Evolutionary conservation across 2,113 vertebrate species (phyloP), one percentile per base, ranked within the genome.

Genomic region (Potamarius usumacintae): DNA sequence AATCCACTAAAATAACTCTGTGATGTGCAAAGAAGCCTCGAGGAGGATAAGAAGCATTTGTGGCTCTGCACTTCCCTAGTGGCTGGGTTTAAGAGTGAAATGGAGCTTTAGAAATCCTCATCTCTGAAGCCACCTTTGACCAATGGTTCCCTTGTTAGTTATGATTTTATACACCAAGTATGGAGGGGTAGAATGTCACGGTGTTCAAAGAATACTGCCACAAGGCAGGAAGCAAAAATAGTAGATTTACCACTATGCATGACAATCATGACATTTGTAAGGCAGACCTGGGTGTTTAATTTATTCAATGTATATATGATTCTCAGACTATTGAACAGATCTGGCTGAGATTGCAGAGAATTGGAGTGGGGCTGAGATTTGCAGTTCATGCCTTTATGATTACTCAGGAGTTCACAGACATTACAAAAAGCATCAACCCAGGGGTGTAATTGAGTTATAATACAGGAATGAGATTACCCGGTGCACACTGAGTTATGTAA

Each of bases 1-100:
- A 93, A 92, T 92, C 93, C 92, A 89, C 90, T 90, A 67, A 87
- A 89, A 92, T 92, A 91, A 91, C 88, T 83, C 84, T 89, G 89
- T 84, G 91, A 90, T 92, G 88, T 77, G 90, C 88, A 89, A 74
- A 90, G 89, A 55, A 87, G 90, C 90, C 92, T 90, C 30, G 42
- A 88, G 84, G 87, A 90, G 83, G 89, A 89, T 90, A 87, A 91
- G 86, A 69, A 78, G 85, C 88, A 62, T 83, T 48, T 81, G 86
- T 88, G 92, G 88, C 89, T 89, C 88, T 91, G 92, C 89, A 87
- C 86, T 80, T 82, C 72, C 12, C 85, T 65, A 48, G 57, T 78
- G 71, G 84, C 85, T 52, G 50, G 34, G 89, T 84, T 90, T 87
- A 87, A 67, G 55, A 58, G 84, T 58, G 79, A 86, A 82, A 79